These are phyloP conservation scores for Ceratina calcarata DNA, from an alignment of 1,140 invertebrate genomes.

Conservation along the genomic window DNA sequence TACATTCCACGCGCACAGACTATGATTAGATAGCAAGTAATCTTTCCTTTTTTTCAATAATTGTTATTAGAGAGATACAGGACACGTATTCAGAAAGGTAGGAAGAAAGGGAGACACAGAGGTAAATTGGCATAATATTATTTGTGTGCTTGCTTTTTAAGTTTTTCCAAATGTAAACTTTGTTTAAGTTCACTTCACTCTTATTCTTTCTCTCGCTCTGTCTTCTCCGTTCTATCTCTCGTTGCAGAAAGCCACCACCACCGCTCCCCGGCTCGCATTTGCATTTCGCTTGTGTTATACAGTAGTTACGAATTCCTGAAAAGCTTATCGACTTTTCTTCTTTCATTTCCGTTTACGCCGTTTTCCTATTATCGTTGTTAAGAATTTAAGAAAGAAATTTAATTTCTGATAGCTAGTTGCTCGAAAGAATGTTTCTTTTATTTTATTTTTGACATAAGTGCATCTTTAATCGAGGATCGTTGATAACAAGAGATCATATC, in stretches of 20 bases:
- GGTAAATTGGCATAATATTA: slow-evolving; percentile 42
- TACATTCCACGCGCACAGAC: slow-evolving; percentile 69
- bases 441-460: slow-evolving; percentile 25
- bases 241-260: slow-evolving; percentile 51
- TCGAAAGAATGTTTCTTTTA: neutral
- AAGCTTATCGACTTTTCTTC: slow-evolving; percentile 45
- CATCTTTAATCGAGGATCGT: slow-evolving; percentile 46
- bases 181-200: slow-evolving; percentile 22
- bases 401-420: neutral
- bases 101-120: slow-evolving; percentile 27
- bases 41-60: slow-evolving; percentile 22
- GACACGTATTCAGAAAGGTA: slow-evolving; percentile 17
- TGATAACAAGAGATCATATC: neutral
- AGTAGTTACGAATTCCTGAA: slow-evolving; percentile 20
- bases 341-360: slow-evolving; percentile 30
- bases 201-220: slow-evolving; percentile 5
- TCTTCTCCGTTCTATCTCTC: slow-evolving; percentile 17
- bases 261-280: slow-evolving; percentile 63
- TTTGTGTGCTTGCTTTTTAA: slow-evolving; percentile 28
- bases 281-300: slow-evolving; percentile 33
- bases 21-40: slow-evolving; percentile 51
- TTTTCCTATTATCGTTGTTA: slow-evolving; percentile 40
- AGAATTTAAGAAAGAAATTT: slow-evolving; percentile 7
- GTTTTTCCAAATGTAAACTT: slow-evolving; percentile 26
- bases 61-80: slow-evolving; percentile 26